Percentiles rank a stretch among this genome's conserved stretches.
phyloP scores from a whole-genome alignment of 2,797 vertebrate species.

The Tapirus indicus region DNA sequence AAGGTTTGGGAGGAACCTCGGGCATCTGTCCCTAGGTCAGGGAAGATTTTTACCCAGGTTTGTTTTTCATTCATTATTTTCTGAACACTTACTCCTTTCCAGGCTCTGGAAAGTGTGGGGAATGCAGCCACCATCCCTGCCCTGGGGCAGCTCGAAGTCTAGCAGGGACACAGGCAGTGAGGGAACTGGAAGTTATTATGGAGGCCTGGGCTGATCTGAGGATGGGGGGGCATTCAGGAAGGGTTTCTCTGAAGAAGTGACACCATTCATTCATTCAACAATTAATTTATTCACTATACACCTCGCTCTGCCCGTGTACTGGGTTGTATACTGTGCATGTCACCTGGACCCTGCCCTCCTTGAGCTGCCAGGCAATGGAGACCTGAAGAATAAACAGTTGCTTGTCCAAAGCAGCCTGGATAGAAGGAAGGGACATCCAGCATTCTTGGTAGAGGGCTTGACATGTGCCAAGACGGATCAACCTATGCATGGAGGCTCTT shows the following conservation, averaged over 20 bases:
- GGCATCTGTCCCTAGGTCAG: not conserved
- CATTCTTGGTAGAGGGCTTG: not conserved
- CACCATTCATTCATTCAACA: not conserved
- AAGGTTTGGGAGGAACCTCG: too few species aligned
- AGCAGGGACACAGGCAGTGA: not conserved
- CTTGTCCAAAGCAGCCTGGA: not conserved
- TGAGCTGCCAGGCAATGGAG: not conserved
- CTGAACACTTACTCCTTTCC: not conserved
- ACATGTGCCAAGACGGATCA: not conserved
- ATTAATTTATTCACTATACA: fast-evolving
- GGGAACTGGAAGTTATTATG: not conserved
- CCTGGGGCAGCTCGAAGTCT: not conserved
- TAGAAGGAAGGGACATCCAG: too few species aligned
- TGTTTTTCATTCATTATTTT: not conserved
- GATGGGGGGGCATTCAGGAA: not conserved
- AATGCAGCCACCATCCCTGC: not conserved
- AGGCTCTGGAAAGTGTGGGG: not conserved
- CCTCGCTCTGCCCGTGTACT: not conserved
- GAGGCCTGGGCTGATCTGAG: not conserved
- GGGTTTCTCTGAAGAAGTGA: not conserved
- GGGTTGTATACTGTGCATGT: not conserved
- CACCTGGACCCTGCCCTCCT: not conserved
- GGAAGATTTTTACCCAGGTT: not conserved
- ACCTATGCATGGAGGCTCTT: not conserved
- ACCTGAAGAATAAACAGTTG: not conserved